phyloP scores from a whole-genome alignment of 2,113 vertebrate species.

The Rhinolophus sinicus region DNA sequence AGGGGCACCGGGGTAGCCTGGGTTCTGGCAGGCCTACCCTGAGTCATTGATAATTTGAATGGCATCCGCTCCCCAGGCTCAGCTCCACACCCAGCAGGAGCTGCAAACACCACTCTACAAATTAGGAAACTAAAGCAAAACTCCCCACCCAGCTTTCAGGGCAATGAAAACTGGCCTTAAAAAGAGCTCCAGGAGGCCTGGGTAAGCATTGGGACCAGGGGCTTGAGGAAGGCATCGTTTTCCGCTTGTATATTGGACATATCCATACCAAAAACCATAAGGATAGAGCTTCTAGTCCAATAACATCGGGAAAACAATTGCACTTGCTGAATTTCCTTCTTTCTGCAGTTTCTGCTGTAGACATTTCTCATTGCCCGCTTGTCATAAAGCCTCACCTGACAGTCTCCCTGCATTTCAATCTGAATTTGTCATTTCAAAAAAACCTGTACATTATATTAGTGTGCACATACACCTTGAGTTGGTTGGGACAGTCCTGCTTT shows the following conservation, averaged over 20 bases:
- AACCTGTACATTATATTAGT: background rate
- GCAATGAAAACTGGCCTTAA: background rate
- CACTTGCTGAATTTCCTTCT: background rate
- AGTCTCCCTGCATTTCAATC: background rate
- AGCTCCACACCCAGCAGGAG: background rate
- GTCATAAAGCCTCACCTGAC: constrained; percentile 47
- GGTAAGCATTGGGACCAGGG: rapidly evolving
- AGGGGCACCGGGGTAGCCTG: no score
- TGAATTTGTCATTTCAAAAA: constrained; percentile 32
- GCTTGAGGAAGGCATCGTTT: background rate
- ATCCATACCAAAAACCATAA: constrained; percentile 62
- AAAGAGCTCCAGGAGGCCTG: rapidly evolving
- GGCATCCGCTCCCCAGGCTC: background rate
- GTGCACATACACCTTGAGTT: background rate
- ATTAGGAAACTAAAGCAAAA: background rate
- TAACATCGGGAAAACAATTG: background rate
- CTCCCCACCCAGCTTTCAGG: background rate
- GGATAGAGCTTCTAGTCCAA: constrained; percentile 55
- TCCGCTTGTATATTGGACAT: constrained; percentile 58
- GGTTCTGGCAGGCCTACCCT: background rate
- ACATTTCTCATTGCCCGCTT: constrained; percentile 65
- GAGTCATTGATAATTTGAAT: background rate
- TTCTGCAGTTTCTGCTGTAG: constrained; percentile 8
- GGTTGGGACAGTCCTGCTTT: background rate
- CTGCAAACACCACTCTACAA: background rate